A percentile compares a stretch with the other conserved stretches of the same genome.
Conservation (phyloP, 2,797 vertebrate genomes). For the Columba guinea region DNA sequence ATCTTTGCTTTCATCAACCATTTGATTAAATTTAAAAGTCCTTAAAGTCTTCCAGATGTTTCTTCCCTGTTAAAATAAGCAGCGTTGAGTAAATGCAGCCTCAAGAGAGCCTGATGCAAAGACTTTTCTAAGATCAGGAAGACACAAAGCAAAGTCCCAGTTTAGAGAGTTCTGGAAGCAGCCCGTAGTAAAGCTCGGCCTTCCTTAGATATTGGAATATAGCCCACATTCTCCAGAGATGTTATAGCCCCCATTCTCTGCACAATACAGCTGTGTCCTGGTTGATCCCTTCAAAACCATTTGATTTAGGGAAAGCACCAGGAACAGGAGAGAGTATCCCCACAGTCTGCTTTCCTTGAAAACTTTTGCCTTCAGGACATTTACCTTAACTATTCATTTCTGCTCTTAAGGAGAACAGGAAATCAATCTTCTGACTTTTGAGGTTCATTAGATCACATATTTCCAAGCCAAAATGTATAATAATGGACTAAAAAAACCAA, state of each 20-base stretch:
- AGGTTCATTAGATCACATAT: not conserved
- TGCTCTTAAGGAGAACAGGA: not conserved
- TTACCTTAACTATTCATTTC: not conserved
- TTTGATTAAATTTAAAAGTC: not conserved
- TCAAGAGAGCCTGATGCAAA: not conserved
- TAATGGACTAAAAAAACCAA: not conserved
- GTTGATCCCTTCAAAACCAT: not conserved
- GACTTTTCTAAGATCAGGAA: not conserved
- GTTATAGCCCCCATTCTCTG: not conserved
- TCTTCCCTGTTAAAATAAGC: not conserved
- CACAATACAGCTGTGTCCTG: not conserved
- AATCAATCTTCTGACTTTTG: not conserved
- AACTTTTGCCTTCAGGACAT: not conserved
- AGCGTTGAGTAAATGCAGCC: not conserved
- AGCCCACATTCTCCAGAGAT: not conserved
- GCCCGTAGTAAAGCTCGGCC: not conserved
- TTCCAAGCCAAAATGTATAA: not conserved
- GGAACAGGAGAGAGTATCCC: not conserved
- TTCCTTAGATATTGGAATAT: not conserved
- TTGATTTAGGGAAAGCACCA: not conserved
- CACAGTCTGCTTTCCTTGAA: not conserved
- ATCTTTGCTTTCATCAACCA: not conserved
- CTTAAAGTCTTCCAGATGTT: not conserved
- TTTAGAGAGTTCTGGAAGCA: not conserved
- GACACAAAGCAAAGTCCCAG: not conserved